Percentiles rank a stretch among this genome's conserved stretches.
phyloP scores from a whole-genome alignment of 2,888 invertebrate species.

The Noctua pronuba region DNA sequence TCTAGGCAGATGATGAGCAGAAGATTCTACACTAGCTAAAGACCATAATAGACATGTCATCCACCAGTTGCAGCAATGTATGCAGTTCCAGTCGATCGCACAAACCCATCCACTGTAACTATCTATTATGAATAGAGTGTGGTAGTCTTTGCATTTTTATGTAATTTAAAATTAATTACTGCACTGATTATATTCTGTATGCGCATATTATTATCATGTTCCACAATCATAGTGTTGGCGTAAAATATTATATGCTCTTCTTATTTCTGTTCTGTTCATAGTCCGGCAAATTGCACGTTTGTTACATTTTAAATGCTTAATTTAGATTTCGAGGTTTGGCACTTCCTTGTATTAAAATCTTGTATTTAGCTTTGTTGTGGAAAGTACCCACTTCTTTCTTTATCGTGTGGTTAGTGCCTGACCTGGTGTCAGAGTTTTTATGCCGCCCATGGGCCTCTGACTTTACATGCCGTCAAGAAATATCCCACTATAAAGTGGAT shows the following conservation, averaged over 20 bases:
- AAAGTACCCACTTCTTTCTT: neutral
- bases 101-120: conserved; percentile 65
- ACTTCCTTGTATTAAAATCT: neutral
- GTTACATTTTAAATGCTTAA: conserved; percentile 21
- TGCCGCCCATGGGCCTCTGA: too few relatives aligned
- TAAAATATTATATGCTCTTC: conserved; percentile 28
- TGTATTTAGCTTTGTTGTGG: neutral
- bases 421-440: too few relatives aligned
- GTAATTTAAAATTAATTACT: conserved; percentile 74
- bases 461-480: too few relatives aligned
- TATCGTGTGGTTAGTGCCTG: too few relatives aligned
- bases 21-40: neutral
- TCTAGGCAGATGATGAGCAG: too few relatives aligned
- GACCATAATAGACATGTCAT: conserved; percentile 26
- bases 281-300: conserved; percentile 48
- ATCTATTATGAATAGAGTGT: conserved; percentile 55
- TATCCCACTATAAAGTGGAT: too few relatives aligned
- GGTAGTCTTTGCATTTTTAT: conserved; percentile 70
- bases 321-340: neutral
- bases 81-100: conserved; percentile 68
- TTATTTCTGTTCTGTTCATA: conserved; percentile 35
- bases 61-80: conserved; percentile 21
- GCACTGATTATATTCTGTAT: conserved; percentile 65
- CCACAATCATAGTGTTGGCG: conserved; percentile 54
- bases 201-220: conserved; percentile 65